Evolutionary conservation across 2,888 invertebrate genomes (phyloP).

Genomic region (Platerodrilus igneus): DNA sequence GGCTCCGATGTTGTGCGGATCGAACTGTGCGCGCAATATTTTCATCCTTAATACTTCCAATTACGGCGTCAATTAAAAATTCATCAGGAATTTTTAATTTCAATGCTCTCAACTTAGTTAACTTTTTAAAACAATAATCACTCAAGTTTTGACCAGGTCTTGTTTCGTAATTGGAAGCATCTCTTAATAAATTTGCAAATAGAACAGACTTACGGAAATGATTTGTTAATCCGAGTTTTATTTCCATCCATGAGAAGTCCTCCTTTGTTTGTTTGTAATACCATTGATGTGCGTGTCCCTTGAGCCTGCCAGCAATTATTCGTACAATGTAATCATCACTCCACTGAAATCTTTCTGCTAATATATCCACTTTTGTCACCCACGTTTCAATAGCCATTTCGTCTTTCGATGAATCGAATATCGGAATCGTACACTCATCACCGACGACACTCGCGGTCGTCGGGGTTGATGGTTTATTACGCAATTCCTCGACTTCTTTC

Average conservation of each 20-base stretch:
- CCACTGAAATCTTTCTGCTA: conserved; percentile 20
- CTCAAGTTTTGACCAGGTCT: conserved; percentile 20
- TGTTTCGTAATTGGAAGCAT: conserved; percentile 24
- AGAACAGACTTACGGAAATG: conserved; percentile 21
- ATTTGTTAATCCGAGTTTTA: conserved; percentile 14
- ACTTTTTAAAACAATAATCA: conserved; percentile 25
- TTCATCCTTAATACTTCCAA: conserved; percentile 22
- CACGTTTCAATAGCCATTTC: conserved; percentile 10
- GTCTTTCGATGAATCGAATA: conserved; percentile 5
- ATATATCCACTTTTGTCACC: conserved; percentile 13
- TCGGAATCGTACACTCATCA: conserved; percentile 7
- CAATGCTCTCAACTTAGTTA: conserved; percentile 21
- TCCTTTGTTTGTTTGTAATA: conserved; percentile 14
- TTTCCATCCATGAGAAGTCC: conserved; percentile 13
- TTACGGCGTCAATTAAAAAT: conserved; percentile 26
- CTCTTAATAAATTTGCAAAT: conserved; percentile 23
- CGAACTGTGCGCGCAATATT: conserved; percentile 20
- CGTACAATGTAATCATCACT: conserved; percentile 15
- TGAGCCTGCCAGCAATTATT: conserved; percentile 12
- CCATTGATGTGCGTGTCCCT: conserved; percentile 20
- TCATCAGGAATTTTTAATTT: conserved; percentile 19
- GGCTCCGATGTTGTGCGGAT: conserved; percentile 8
- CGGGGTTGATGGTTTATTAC: neutral
- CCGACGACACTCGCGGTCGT: conserved; percentile 2
- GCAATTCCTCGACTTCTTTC: neutral